Evolutionary conservation across 2,888 invertebrate species (phyloP).

Genomic region (Parnassius orleans): DNA sequence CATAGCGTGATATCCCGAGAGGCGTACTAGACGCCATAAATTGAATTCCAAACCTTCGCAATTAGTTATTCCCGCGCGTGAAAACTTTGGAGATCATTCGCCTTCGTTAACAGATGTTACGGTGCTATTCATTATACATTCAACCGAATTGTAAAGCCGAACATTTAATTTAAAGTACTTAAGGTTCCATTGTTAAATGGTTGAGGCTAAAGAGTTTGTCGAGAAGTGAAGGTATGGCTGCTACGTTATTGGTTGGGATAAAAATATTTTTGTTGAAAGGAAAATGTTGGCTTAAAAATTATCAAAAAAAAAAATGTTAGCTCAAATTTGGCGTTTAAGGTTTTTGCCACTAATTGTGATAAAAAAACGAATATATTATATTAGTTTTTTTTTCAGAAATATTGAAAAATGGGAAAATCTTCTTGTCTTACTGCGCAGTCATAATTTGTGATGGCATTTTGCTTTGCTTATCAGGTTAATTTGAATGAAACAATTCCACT

Average conservation of each 20-base stretch:
- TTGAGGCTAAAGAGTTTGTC: conserved; percentile 61
- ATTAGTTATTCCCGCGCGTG: conserved; percentile 82
- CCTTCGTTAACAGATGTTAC: conserved; percentile 82
- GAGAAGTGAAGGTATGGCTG: conserved; percentile 37
- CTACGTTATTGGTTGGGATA: too few species aligned
- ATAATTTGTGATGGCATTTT: not conserved
- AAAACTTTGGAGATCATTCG: conserved; percentile 81
- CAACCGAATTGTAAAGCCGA: conserved; percentile 79
- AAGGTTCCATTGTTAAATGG: conserved; percentile 75
- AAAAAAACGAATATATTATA: too few species aligned
- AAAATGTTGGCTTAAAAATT: too few species aligned
- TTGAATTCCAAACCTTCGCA: conserved; percentile 80
- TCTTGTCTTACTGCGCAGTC: too few species aligned
- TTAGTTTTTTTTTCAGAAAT: too few species aligned
- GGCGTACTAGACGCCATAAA: conserved; percentile 79
- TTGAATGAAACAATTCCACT: conserved; percentile 73
- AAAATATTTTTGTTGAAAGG: too few species aligned
- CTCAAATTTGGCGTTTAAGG: too few species aligned
- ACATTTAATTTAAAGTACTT: conserved; percentile 80
- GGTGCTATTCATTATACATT: conserved; percentile 81
- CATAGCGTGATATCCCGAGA: conserved; percentile 76
- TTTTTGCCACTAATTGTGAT: too few species aligned
- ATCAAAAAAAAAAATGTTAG: too few species aligned
- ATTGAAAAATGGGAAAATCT: too few species aligned
- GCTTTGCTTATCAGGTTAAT: conserved; percentile 68